Base-by-base conservation (phyloP, 2,113 vertebrate species). In the Bettongia penicillata region DNA sequence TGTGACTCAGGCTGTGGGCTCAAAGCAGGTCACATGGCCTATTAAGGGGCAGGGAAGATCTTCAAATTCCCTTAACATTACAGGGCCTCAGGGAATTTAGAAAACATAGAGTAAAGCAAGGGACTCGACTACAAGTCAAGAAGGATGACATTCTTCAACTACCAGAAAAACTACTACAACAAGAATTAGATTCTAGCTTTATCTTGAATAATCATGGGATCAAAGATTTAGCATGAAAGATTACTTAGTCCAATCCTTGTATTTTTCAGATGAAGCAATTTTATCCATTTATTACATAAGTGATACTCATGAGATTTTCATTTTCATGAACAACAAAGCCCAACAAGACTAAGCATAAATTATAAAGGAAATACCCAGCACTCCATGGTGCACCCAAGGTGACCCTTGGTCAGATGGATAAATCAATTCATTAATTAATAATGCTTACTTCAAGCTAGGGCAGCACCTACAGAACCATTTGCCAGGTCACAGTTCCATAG, bases 341-440 rank as follows among this genome's bases (percentile, higher is more conserved):
- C 24, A 50, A 96, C 8, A 47, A 10, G 43, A 57, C 93, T 92
- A 53, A 91, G 93, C 90, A 57, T 53, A 57, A 93, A 51, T 50
- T 8, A n/a, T 91, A 91, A 94, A 93, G 93, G 61, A 94, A 92
- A 91, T 68, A 12, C 7, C 51, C 3, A 0, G 61, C 24, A 19
- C 90, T 95, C 92, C 23, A 51, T 68, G 53, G 48, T 1, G 24
- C 5, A 51, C 49, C 57, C 31, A 37, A 68, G 31, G 61, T n/a
- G 14, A 77, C 61, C 14, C 37, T 77, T 16, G 14, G 61, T n/a
- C 37, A n/a, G 61, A 77, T 77, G 31, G 61, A 1, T n/a, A 77
- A 77, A 77, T 77, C 31, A 77, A n/a, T 77, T 77, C n/a, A 68
- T 68, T 12, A 68, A 77, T 77, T 77, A n/a, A 7, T 1, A 31